Base-by-base conservation (phyloP, 2,113 vertebrate species). In the Trinectes maculatus region DNA sequence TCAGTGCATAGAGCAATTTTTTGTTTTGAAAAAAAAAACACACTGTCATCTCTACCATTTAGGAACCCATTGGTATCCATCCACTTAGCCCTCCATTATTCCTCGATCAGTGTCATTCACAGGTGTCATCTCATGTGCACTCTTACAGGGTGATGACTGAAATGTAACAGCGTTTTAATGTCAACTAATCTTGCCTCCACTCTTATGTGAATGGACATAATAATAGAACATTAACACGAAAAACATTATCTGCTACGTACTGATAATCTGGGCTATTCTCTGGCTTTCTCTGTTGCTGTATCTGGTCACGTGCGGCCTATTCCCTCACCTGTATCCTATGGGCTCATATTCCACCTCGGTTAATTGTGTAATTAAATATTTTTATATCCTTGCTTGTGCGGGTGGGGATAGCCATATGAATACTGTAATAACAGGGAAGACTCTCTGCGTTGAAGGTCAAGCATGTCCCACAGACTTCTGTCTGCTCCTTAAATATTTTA, bases 331-430 rank as follows among this genome's bases (percentile, higher is more conserved):
- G 64, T 80, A 74, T 65, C 51, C 82, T 62, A 44, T 77, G 77
- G 82, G 84, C 83, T 89, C 80, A 91, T 76, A 91, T 91, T 89
- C 70, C 85, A 77, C 89, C 82, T 67, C 81, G 79, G 77, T 92
- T 93, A 92, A 92, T 90, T 90, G 87, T 91, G 82, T 93, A 89
- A 91, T 93, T 87, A 87, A 84, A 90, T 87, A 89, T 89, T 72
- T 87, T 90, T 89, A 89, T 89, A 92, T 81, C 64, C 74, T 43
- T 79, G 68, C 78, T 84, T 79, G 66, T 40, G 68, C 51, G 77
- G 75, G 58, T 71, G 72, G 86, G 85, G 70, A 78, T 77, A 81
- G 77, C 31, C 73, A 43, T 70, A 90, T 91, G 91, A 92, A 92
- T 89, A 90, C 76, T 86, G 78, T 89, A 93, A 91, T 91, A 93